Base-by-base conservation (phyloP, 2,113 vertebrate genomes). In the Chlorocebus sabaeus region DNA sequence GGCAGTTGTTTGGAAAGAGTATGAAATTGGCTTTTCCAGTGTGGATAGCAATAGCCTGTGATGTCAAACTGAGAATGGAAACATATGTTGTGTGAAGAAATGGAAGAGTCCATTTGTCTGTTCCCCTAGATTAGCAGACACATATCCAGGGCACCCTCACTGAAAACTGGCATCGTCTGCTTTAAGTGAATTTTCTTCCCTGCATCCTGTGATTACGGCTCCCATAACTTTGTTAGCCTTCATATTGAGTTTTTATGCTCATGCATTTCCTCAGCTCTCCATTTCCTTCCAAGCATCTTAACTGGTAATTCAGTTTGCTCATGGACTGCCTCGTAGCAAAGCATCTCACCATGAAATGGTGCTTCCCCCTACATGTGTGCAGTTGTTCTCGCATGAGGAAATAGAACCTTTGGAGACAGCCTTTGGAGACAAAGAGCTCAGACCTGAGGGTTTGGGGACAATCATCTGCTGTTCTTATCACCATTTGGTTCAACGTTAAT, bases 171-270 rank as follows among this genome's bases (percentile, higher is more conserved):
- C 57, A 48, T 95, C 94, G 13, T 93, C 83, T 32, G 72, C 4
- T 0, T n/a, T 97, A 98, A 98, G 76, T 96, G 97, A 89, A 97
- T 98, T 97, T 98, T 76, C 98, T 59, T 95, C 59, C 84, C 88
- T 75, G 13, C 88, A 93, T 98, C 97, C 96, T 97, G 94, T 57
- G 95, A 96, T 98, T 94, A 94, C 35, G 76, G 87, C 78, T 90
- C 67, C 70, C 22, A 0, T 98, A 97, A 98, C 95, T 55, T 89
- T 12, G 68, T 98, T 98, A 97, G 95, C 45, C 84, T 89, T 55
- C 90, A 83, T 61, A 97, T 96, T 96, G 96, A 80, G 78, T 94
- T 97, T 97, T 90, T 92, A 87, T 96, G 84, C 57, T 48, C 40
- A 18, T 16, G 45, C 50, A 25, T 96, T 97, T 97, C 97, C 96